Evolutionary conservation across 2,797 vertebrate species (phyloP).

Genomic region (Cossypha dichroa): DNA sequence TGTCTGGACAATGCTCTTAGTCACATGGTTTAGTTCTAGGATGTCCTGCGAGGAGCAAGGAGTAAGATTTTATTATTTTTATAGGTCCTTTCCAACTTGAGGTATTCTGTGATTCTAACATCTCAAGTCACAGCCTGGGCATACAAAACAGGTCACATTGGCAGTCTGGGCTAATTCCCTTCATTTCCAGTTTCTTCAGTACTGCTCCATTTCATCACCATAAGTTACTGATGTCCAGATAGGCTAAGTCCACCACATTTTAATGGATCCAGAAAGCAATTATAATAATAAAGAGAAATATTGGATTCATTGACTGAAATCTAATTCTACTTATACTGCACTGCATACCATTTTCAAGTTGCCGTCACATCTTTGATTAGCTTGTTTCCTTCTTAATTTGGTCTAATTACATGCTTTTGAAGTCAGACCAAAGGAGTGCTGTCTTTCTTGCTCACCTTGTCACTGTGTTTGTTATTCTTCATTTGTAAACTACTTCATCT

Average conservation of each 20-base stretch:
- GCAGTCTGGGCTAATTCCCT: neutral
- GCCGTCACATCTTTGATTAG: neutral
- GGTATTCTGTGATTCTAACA: neutral
- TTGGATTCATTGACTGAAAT: neutral
- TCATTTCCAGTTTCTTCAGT: neutral
- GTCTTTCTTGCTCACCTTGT: neutral
- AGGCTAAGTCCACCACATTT: neutral
- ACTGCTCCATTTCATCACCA: neutral
- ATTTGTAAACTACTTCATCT: neutral
- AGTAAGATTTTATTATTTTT: neutral
- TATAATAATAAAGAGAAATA: neutral
- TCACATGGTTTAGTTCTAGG: neutral
- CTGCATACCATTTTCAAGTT: neutral
- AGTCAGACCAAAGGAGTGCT: neutral
- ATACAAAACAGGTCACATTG: neutral
- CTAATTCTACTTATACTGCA: neutral
- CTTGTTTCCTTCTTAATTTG: conserved; percentile 13
- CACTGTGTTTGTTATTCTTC: neutral
- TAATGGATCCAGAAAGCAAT: neutral
- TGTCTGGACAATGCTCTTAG: neutral
- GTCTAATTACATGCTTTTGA: neutral
- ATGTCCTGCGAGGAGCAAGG: accelerated
- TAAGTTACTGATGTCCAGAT: neutral
- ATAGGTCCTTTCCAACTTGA: neutral
- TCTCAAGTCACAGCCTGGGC: neutral